Percentiles rank a stretch among this genome's conserved stretches.
phyloP scores from a whole-genome alignment of 2,797 vertebrate genomes.

The Neosalanx taihuensis region DNA sequence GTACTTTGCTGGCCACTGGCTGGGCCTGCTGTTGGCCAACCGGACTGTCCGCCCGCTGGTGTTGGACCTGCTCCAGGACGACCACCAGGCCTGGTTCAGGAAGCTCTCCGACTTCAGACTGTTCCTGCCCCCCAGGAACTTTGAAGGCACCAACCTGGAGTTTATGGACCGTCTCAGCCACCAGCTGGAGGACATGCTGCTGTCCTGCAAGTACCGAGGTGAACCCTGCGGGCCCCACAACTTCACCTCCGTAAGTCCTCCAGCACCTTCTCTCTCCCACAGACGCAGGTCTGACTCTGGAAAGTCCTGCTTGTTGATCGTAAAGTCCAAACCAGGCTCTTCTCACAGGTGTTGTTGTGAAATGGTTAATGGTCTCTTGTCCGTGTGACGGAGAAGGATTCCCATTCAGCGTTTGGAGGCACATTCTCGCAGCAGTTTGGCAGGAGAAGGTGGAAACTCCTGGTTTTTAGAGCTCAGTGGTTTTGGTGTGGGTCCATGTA shows the following conservation, averaged over 20 bases:
- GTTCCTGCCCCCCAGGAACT: conserved; percentile 93
- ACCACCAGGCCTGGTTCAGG: conserved; percentile 87
- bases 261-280: not conserved
- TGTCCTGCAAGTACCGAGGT: conserved; percentile 95
- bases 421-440: not conserved
- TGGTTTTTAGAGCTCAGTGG: not conserved
- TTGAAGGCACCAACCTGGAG: conserved; percentile 93
- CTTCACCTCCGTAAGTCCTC: conserved; percentile 95
- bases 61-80: conserved; percentile 87
- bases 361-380: not conserved
- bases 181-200: conserved; percentile 96
- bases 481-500: not conserved
- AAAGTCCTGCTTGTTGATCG: too few species aligned
- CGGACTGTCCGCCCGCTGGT: conserved; percentile 88
- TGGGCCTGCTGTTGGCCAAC: conserved; percentile 90
- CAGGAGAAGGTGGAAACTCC: not conserved
- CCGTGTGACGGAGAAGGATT: too few species aligned
- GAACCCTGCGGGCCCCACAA: conserved; percentile 93
- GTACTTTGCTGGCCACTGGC: conserved; percentile 95
- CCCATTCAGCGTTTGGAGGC: too few species aligned
- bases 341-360: not conserved
- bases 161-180: conserved; percentile 97
- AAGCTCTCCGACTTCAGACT: conserved; percentile 95
- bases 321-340: too few species aligned
- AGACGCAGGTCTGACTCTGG: not conserved